Conservation (phyloP, 2,113 vertebrate species). For the Ctenodactylus gundi region DNA sequence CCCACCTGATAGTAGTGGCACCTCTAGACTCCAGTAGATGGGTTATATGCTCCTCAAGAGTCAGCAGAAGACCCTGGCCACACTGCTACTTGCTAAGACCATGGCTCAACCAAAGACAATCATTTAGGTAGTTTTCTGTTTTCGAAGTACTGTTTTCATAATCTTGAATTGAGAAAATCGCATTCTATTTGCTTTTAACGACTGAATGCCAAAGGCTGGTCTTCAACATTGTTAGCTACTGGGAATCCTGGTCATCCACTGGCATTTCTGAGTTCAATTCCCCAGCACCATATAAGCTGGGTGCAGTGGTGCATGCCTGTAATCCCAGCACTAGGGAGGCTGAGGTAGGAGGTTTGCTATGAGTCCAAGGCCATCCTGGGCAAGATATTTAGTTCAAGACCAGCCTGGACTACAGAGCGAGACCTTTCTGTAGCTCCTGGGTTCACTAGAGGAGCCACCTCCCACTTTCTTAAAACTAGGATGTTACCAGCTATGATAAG, state of each 20-base stretch:
- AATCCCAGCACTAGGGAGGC: no score
- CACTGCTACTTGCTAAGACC: conserved; percentile 97
- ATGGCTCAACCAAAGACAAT: conserved; percentile 96
- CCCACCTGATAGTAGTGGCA: conserved; percentile 90
- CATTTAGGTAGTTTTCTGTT: conserved; percentile 92
- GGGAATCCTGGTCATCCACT: conserved; percentile 74
- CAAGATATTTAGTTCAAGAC: no score
- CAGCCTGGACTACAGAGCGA: no score
- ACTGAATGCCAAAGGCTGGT: conserved; percentile 65
- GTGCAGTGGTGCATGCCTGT: no score
- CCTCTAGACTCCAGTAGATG: conserved; percentile 86
- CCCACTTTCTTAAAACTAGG: no score
- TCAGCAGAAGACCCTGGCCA: conserved; percentile 91
- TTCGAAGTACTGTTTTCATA: conserved; percentile 82
- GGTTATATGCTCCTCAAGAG: conserved; percentile 88
- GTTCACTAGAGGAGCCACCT: no score
- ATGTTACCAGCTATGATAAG: no score
- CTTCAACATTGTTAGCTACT: conserved; percentile 71
- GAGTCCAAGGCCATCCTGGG: no score
- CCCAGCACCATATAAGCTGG: no score
- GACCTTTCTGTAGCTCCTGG: no score
- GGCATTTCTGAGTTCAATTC: no score
- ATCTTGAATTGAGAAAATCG: conserved; percentile 77
- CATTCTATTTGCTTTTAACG: conserved; percentile 80
- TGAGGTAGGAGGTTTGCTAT: no score